Conservation (phyloP, 2,797 vertebrate species). For the Centropyge bicolor region DNA sequence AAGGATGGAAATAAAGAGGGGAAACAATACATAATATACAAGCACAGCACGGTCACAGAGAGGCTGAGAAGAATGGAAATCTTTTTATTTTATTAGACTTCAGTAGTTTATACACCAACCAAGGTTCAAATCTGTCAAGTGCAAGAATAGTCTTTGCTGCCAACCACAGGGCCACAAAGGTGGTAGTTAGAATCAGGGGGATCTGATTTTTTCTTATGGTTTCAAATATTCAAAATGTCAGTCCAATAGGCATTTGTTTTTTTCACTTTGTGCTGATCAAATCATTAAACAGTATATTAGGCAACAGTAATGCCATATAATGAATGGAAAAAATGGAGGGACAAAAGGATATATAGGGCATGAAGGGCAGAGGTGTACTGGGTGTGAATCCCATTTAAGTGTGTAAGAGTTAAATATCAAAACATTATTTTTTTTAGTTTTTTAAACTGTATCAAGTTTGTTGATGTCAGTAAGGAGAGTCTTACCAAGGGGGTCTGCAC, state of each 20-base stretch:
- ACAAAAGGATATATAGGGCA: slow-evolving; percentile 21
- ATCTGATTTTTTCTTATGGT: not conserved
- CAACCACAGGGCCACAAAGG: not conserved
- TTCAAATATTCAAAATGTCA: not conserved
- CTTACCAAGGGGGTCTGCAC: slow-evolving; percentile 89
- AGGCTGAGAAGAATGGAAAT: slow-evolving; percentile 45
- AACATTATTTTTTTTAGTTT: not conserved
- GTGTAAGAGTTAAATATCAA: not conserved
- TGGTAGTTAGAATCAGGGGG: not conserved
- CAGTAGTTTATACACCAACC: not conserved
- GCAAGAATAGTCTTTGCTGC: not conserved
- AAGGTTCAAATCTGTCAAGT: not conserved
- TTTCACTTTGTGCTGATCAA: not conserved
- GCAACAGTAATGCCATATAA: not conserved
- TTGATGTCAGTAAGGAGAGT: not conserved
- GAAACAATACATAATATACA: slow-evolving; percentile 41
- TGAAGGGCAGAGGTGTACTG: slow-evolving; percentile 14
- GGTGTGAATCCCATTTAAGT: slow-evolving; percentile 20
- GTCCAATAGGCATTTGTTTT: not conserved
- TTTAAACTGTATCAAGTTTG: not conserved
- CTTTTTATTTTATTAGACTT: slow-evolving; percentile 13
- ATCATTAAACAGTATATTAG: not conserved
- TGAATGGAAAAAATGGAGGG: slow-evolving; percentile 26
- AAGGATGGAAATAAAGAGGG: slow-evolving; percentile 53
- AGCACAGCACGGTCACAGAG: slow-evolving; percentile 58